Conservation (phyloP, 2,888 invertebrate genomes). For the Dolomedes plantarius region DNA sequence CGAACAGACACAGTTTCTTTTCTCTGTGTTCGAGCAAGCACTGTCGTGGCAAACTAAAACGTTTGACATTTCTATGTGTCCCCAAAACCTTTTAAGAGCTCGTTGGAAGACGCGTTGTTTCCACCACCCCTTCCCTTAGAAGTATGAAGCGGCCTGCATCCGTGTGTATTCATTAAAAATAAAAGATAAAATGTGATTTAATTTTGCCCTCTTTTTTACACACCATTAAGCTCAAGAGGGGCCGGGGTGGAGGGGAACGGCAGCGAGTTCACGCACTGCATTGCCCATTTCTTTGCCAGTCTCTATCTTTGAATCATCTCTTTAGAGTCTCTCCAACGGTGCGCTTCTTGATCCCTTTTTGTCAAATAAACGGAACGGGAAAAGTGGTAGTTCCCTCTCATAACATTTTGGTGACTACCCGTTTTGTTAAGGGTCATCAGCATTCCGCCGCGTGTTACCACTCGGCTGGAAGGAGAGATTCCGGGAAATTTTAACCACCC, state of each 20-base stretch:
- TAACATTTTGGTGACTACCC: neutral
- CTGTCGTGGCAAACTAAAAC: too few species aligned
- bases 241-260: neutral
- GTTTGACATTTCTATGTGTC: too few species aligned
- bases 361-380: neutral
- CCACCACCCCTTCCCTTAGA: too few species aligned
- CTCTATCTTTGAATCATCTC: neutral
- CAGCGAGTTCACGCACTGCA: neutral
- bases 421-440: constrained; percentile 2
- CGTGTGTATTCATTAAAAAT: neutral
- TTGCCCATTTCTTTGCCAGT: neutral
- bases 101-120: too few species aligned
- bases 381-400: neutral
- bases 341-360: neutral
- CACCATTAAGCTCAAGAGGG: neutral
- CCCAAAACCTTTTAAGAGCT: too few species aligned
- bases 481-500: too few species aligned
- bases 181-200: constrained; percentile 12
- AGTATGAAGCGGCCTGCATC: neutral
- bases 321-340: neutral
- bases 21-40: too few species aligned
- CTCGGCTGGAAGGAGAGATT: neutral
- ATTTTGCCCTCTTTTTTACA: neutral
- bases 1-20: too few species aligned
- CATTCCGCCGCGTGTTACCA: neutral